These are phyloP conservation scores for Galbula dea DNA, from an alignment of 2,113 vertebrate species.

Conservation along the genomic window DNA sequence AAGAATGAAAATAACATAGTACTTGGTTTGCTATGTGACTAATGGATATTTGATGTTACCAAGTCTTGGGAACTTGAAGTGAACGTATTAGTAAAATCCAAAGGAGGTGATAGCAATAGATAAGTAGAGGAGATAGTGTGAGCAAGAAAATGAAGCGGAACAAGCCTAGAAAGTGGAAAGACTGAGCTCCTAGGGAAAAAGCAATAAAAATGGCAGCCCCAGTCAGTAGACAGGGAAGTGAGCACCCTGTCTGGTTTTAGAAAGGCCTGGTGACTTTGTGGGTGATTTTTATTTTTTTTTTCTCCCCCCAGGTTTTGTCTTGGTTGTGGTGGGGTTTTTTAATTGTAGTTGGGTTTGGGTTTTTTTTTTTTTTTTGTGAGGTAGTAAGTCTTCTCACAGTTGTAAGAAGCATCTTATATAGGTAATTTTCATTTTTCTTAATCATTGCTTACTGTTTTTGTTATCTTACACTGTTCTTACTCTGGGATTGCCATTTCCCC, in stretches of 20 bases:
- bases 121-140: neutral
- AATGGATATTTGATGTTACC: conserved; percentile 38
- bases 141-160: neutral
- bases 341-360: too few species aligned
- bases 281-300: accelerated
- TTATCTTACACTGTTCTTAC: neutral
- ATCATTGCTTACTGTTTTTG: neutral
- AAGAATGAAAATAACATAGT: neutral
- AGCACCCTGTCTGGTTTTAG: neutral
- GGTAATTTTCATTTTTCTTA: neutral
- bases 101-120: neutral
- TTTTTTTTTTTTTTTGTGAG: neutral
- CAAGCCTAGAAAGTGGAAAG: neutral
- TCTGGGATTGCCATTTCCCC: neutral
- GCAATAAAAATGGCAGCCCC: neutral
- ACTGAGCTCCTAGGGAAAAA: neutral
- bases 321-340: too few species aligned
- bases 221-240: neutral
- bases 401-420: neutral
- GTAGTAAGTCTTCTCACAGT: neutral
- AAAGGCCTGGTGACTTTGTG: neutral
- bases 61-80: neutral
- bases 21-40: neutral
- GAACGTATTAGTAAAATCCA: neutral
- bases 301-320: too few species aligned